phyloP scores from a whole-genome alignment of 2,888 invertebrate species.

The Pammene fasciana region DNA sequence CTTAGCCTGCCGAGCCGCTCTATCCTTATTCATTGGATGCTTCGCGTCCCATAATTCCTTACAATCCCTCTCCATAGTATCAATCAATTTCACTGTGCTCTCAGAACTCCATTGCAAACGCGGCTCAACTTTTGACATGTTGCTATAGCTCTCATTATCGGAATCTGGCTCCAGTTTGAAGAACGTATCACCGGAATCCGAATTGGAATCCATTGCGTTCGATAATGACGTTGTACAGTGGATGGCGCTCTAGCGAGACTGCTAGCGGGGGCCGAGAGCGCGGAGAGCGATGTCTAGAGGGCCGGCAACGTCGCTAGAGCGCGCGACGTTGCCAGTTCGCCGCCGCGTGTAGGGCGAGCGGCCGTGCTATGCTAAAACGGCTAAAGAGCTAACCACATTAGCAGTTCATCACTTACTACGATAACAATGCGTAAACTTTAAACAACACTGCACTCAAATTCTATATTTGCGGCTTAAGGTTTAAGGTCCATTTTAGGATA shows the following conservation, averaged over 20 bases:
- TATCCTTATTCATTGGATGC: slow-evolving; percentile 64
- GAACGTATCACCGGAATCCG: slow-evolving; percentile 64
- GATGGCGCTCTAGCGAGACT: slow-evolving; percentile 78
- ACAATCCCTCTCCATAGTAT: slow-evolving; percentile 67
- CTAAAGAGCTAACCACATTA: slow-evolving; percentile 64
- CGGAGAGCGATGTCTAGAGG: slow-evolving; percentile 69
- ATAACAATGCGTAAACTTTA: slow-evolving; percentile 6
- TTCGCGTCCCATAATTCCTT: slow-evolving; percentile 72
- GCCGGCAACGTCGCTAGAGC: slow-evolving; percentile 68
- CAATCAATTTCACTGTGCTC: slow-evolving; percentile 69
- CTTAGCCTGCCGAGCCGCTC: slow-evolving; percentile 59
- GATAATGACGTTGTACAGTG: slow-evolving; percentile 59
- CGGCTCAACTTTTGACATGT: slow-evolving; percentile 48
- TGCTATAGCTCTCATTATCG: slow-evolving; percentile 55
- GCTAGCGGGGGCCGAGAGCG: slow-evolving; percentile 67
- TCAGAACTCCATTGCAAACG: slow-evolving; percentile 65
- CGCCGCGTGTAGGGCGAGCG: slow-evolving; percentile 42
- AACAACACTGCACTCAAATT: slow-evolving; percentile 1
- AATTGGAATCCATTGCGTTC: slow-evolving; percentile 67
- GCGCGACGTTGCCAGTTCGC: slow-evolving; percentile 56
- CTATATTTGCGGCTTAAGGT: neutral
- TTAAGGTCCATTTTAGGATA: slow-evolving; percentile 13
- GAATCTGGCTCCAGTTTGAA: slow-evolving; percentile 68
- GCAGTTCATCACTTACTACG: slow-evolving; percentile 41
- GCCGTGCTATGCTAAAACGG: slow-evolving; percentile 58